Percentiles rank a stretch among this genome's conserved stretches.
phyloP scores from a whole-genome alignment of 2,888 invertebrate genomes.

The Leptodirus hochenwartii region DNA sequence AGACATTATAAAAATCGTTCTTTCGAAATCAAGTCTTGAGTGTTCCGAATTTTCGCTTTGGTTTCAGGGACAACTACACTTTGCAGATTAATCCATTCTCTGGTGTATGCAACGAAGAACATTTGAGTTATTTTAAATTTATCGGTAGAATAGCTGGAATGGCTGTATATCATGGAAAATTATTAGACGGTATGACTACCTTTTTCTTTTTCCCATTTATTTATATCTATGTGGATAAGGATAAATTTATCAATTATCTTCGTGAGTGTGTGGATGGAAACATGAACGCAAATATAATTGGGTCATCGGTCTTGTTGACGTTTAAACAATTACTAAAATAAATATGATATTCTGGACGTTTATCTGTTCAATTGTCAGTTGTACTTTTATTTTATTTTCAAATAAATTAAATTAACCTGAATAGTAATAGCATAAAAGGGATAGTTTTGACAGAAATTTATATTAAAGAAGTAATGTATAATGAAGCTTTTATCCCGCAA shows the following conservation, averaged over 20 bases:
- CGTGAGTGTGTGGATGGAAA: neutral
- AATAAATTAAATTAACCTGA: no score
- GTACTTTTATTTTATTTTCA: no score
- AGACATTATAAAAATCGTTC: no score
- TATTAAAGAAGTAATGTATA: no score
- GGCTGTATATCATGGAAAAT: slow-evolving; percentile 98
- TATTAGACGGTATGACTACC: slow-evolving; percentile 92
- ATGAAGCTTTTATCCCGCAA: no score
- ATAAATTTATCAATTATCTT: slow-evolving; percentile 5
- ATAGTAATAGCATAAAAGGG: no score
- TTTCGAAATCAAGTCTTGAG: no score
- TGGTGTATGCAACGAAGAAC: slow-evolving; percentile 94
- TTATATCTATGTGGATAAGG: no score
- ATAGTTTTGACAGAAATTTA: no score
- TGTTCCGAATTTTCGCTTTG: no score
- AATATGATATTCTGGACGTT: neutral
- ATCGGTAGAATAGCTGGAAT: slow-evolving; percentile 96
- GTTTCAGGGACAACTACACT: slow-evolving; percentile 83
- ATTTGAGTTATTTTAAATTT: slow-evolving; percentile 95
- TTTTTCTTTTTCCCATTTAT: no score
- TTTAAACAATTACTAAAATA: neutral
- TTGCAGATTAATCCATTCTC: slow-evolving; percentile 97
- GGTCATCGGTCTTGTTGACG: neutral
- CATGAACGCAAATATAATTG: slow-evolving; percentile 1
- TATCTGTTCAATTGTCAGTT: no score